Base-by-base conservation (phyloP, 2,888 invertebrate species). In the Apantesis nais region DNA sequence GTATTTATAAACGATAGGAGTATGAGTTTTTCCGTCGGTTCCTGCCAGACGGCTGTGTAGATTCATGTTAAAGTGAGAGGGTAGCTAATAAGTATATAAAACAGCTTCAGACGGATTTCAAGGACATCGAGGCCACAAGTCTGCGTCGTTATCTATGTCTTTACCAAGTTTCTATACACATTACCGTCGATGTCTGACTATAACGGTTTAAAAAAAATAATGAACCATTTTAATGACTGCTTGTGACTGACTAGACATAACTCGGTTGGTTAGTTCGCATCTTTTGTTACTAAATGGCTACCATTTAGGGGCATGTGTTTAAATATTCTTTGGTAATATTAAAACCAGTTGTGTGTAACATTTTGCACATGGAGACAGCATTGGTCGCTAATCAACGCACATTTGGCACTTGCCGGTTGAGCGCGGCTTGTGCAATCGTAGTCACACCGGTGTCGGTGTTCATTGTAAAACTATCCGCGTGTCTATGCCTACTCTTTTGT, bases 321-420 rank as follows among this genome's bases (percentile, higher is more conserved):
- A 61, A 19, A 37, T 64, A 68, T 25, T 67, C 9, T 44, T 62
- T 62, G 60, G 25, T 68, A 68, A 62, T 62, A 34, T 37, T 58
- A 61, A 44, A 29, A 52, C 70, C 44, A 48, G 63, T 48, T 68
- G 68, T 70, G 66, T 31, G 48, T 65, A 74, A 71, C 68, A 71
- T 73, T 74, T 76, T 70, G 74, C 78, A 78, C 71, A 52, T 78
- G 73, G 66, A 74, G 67, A 77, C 72, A 48, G 62, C 62, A n/a
- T 70, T 67, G 68, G 74, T 81, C 72, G 82, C 76, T 85, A 84
- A 85, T 80, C 83, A 85, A 84, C 81, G 86, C 82, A 78, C 74
- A 83, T 77, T 81, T 81, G 81, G 77, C 82, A 78, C 82, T 81
- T 77, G 79, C 76, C 75, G 81, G 77, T 84, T 78, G 78, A 82